Evolutionary conservation across 2,888 invertebrate genomes (phyloP).

Genomic region (Pasiphila rectangulata): DNA sequence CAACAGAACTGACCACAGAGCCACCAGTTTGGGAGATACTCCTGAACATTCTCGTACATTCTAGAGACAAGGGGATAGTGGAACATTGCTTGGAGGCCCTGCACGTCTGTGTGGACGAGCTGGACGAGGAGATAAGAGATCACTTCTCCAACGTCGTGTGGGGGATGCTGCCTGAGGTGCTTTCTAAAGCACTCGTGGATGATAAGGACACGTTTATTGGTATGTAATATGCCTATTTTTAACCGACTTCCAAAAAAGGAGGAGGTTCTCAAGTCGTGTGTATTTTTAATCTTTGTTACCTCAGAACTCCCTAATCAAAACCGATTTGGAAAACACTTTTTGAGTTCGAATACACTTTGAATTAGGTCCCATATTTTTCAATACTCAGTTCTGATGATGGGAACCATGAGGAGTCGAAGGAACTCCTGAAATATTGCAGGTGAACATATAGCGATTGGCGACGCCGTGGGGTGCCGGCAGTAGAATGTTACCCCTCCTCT

Average conservation of each 20-base stretch:
- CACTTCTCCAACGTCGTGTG: slow-evolving; percentile 56
- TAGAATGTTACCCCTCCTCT: too few relatives aligned
- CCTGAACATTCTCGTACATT: slow-evolving; percentile 55
- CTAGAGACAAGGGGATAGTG: slow-evolving; percentile 41
- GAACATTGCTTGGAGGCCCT: slow-evolving; percentile 58
- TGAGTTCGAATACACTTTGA: too few relatives aligned
- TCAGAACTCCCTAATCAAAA: too few relatives aligned
- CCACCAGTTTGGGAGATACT: slow-evolving; percentile 63
- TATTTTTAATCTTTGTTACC: too few relatives aligned
- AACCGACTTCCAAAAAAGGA: background rate
- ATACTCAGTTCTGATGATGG: too few relatives aligned
- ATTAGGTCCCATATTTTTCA: too few relatives aligned
- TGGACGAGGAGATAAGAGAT: slow-evolving; percentile 48
- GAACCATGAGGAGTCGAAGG: too few relatives aligned
- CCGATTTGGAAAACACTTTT: too few relatives aligned
- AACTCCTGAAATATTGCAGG: too few relatives aligned
- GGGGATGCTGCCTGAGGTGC: slow-evolving; percentile 56
- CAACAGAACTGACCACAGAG: slow-evolving; percentile 54
- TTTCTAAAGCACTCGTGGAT: slow-evolving; percentile 57
- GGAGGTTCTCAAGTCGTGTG: too few relatives aligned
- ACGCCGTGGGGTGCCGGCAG: too few relatives aligned
- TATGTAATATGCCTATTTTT: slow-evolving; percentile 29
- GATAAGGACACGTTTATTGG: slow-evolving; percentile 53
- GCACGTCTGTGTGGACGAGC: slow-evolving; percentile 50
- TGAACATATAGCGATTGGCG: too few relatives aligned